phyloP scores from a whole-genome alignment of 2,797 vertebrate species.

The Pangasius larnaudii region DNA sequence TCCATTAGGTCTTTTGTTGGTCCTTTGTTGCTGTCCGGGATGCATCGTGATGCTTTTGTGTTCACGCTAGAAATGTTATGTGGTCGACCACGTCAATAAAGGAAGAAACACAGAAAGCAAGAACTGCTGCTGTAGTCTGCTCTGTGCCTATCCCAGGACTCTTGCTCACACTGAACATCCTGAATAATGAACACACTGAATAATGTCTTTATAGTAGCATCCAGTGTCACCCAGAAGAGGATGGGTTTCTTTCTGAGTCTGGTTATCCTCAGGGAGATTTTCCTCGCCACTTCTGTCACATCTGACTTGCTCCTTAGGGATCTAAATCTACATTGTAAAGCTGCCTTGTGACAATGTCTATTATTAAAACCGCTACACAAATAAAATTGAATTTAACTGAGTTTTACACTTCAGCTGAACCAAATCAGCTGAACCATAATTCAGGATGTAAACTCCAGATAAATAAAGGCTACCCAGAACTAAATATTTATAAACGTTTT shows the following conservation, averaged over 20 bases:
- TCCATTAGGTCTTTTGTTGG: neutral
- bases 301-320: neutral
- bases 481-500: neutral
- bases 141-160: neutral
- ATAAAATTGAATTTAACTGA: neutral
- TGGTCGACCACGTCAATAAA: neutral
- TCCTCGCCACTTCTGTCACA: neutral
- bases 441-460: neutral
- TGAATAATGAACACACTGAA: too few relatives aligned
- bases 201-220: neutral
- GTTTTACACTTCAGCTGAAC: neutral
- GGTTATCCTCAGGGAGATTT: neutral
- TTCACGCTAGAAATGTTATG: too few relatives aligned
- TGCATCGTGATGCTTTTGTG: neutral
- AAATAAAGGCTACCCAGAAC: neutral
- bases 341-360: neutral
- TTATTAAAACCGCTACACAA: neutral
- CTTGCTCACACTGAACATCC: too few relatives aligned
- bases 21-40: neutral
- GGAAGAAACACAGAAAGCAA: neutral
- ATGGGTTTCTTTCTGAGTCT: neutral
- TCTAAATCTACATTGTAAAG: neutral
- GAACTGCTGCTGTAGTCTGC: neutral
- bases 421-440: neutral
- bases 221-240: neutral